Base-by-base conservation (phyloP, 2,797 vertebrate species). In the Mallotus villosus region DNA sequence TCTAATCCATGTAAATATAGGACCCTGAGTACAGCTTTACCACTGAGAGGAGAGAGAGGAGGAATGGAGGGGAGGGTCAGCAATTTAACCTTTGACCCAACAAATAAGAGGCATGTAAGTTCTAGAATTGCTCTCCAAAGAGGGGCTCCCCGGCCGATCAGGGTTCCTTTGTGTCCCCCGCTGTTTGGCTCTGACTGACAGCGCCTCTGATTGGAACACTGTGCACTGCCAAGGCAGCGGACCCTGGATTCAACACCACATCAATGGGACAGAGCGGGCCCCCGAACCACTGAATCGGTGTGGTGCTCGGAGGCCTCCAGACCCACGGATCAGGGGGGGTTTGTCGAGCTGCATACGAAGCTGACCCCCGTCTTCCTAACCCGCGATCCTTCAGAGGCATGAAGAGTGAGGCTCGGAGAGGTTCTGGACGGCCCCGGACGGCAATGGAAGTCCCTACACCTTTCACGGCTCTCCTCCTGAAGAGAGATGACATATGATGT, bases 41-140 rank as follows among this genome's bases (percentile, higher is more conserved):
- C 94, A 91, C 92, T 91, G 95, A 91, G 94, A 94, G 94, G 95
- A 92, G 92, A 34, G 3, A 2, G 87, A 93, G 92, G 95, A 75
- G 87, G 78, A 82, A 87, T 74, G 82, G 85, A 89, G 90, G 89
- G 92, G 91, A 90, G 92, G 97, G 96, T 96, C 96, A 98, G 95
- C 97, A 97, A 98, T 99, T 99, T 99, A 99, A 99, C 97, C 97
- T 99, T 94, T 99, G 96, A 97, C 97, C 97, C 95, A 94, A 97
- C 97, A 99, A 99, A 99, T 98, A 97, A 98, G 96, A 96, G 96
- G 95, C 96, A 97, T 97, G 96, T 97, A 98, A 98, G 96, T 97
- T 97, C 95, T 94, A 92, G 96, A 98, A 98, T 98, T 97, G 94
- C 95, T 96, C 94, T 95, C 98, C 95, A 98, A 98, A 97, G 94